Conservation (phyloP, 2,888 invertebrate species). For the Orgyia antiqua region DNA sequence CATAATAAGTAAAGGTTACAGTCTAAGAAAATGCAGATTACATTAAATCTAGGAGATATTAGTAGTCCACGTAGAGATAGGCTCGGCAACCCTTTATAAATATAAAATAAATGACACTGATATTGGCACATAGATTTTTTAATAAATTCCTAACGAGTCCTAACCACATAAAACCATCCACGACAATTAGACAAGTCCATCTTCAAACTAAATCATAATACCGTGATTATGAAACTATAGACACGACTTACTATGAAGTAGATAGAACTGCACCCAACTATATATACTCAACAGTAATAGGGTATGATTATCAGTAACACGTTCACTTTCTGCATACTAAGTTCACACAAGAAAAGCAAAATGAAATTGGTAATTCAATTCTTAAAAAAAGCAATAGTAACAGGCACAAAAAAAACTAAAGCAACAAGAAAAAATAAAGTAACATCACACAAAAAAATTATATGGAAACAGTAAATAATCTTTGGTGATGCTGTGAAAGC, state of each 20-base stretch:
- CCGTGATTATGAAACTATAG: constrained; percentile 55
- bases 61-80: too few species aligned
- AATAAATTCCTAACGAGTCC: constrained; percentile 9
- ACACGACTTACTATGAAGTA: constrained; percentile 56
- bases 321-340: constrained; percentile 34
- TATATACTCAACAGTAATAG: constrained; percentile 58
- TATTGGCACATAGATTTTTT: too few species aligned
- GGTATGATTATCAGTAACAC: constrained; percentile 54
- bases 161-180: constrained; percentile 40
- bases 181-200: constrained; percentile 57
- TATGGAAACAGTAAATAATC: too few species aligned
- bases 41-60: too few species aligned
- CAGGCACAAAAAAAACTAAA: too few species aligned
- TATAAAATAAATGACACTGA: too few species aligned
- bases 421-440: too few species aligned
- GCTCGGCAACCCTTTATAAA: too few species aligned
- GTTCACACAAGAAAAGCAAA: constrained; percentile 26
- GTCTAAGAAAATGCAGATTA: too few species aligned
- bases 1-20: too few species aligned
- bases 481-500: too few species aligned
- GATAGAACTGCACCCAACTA: constrained; percentile 57
- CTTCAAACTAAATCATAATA: constrained; percentile 41
- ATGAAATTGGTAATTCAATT: constrained; percentile 57
- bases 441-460: too few species aligned
- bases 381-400: neutral